A percentile compares a stretch with the other conserved stretches of the same genome.
Evolutionary conservation across 53 echinoderm and acorn worm genomes (phyloP).

Genomic region (Luidia sarsii): DNA sequence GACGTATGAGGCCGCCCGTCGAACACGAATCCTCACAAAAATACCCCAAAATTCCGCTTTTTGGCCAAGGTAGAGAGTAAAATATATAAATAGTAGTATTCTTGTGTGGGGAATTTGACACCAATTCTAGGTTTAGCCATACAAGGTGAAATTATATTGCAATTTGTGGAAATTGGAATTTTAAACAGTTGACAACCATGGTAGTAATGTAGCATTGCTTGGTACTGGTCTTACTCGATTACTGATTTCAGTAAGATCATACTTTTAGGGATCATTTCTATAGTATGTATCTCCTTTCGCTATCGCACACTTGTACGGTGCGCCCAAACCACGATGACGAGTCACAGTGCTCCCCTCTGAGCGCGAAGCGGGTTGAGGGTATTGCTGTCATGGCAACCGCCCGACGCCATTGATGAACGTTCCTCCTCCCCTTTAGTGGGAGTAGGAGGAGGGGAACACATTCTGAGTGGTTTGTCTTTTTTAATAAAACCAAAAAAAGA

Average conservation of each 20-base stretch:
- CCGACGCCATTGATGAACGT: constrained; percentile 71
- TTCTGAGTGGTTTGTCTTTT: constrained; percentile 54
- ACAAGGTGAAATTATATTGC: too few relatives aligned
- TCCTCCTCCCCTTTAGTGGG: constrained; percentile 46
- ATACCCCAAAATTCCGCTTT: too few relatives aligned
- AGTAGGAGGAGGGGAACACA: constrained; percentile 65
- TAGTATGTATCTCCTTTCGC: constrained; percentile 73
- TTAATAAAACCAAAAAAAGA: not conserved
- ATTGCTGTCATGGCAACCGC: constrained; percentile 48
- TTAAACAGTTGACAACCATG: too few relatives aligned
- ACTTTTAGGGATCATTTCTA: constrained; percentile 90
- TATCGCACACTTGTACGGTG: constrained; percentile 19
- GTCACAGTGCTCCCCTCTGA: constrained; percentile 70
- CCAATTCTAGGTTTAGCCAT: too few relatives aligned
- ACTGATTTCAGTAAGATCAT: constrained; percentile 76
- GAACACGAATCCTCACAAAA: too few relatives aligned
- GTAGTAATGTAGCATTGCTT: too few relatives aligned
- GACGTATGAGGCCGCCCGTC: too few relatives aligned
- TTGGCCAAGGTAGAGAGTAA: too few relatives aligned
- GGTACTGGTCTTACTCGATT: too few relatives aligned
- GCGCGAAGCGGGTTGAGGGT: constrained; percentile 74
- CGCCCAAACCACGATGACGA: constrained; percentile 70
- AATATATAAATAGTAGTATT: too few relatives aligned
- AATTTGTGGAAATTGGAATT: too few relatives aligned
- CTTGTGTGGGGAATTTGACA: too few relatives aligned